Base-by-base conservation (phyloP, 2,888 invertebrate genomes). In the Petrophora chlorosata region DNA sequence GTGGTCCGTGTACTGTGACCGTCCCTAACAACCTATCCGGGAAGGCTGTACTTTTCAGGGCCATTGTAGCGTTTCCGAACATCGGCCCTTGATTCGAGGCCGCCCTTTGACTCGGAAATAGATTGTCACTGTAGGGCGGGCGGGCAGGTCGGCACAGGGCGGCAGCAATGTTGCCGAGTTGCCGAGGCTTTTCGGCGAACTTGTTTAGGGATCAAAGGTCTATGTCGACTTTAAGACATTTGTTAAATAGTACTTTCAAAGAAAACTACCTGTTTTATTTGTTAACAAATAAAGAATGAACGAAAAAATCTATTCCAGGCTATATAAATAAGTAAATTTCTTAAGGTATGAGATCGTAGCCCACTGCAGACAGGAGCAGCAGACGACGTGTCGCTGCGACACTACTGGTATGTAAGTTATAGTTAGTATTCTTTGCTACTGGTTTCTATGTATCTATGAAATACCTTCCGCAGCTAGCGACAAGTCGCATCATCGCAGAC, bases 91-190 rank as follows among this genome's bases (percentile, higher is more conserved):
- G 53, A 48, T 53, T 50, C 46, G 54, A 54, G 45, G 52, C 41
- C 48, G 49, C 54, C 53, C 56, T 59, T 56, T 56, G 56, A 54
- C 56, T 47, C 52, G 45, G 55, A 46, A 53, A 53, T 52, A 56
- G 46, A 56, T 39, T 54, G 52, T 53, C 49, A 45, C 43, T 29
- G 44, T 16, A 33, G 28, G 41, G 32, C 22, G 34, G 10, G 10
- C 10, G 5, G 10, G 25, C n/a, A n/a, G n/a, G n/a, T n/a, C n/a
- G n/a, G 9, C 25, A 5, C 1, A 10, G 25, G 25, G 25, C 35
- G 26, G 15, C 38, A 32, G 34, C 28, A 16, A 10, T 13, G 38
- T 10, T 15, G 22, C 19, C 30, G 26, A 25, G 33, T n/a, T 30
- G 46, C 40, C 29, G 36, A 3, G 14, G 13, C 33, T 42, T 48